These are phyloP conservation scores for Erinaceus europaeus DNA, from an alignment of 2,113 vertebrate genomes.

Conservation along the genomic window DNA sequence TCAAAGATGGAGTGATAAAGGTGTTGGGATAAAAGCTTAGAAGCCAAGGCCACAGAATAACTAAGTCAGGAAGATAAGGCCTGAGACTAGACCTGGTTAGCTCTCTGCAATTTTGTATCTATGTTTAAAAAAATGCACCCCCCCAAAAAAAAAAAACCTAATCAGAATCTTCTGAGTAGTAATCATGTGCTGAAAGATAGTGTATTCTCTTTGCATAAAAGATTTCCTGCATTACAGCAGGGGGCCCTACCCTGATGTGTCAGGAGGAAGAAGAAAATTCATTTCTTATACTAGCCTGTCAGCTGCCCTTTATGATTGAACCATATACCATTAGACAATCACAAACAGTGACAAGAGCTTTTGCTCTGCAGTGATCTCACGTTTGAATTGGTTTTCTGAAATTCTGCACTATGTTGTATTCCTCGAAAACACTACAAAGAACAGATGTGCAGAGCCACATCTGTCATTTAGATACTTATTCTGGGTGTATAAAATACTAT, in stretches of 20 bases:
- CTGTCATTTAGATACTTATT: conserved; percentile 66
- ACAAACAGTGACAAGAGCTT: conserved; percentile 81
- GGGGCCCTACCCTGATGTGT: conserved; percentile 82
- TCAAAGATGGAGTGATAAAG: conserved; percentile 58
- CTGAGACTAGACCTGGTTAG: conserved; percentile 16
- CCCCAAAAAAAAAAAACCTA: conserved; percentile 60
- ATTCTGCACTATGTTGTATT: conserved; percentile 65
- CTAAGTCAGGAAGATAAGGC: background rate
- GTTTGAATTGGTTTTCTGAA: conserved; percentile 79
- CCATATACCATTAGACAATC: conserved; percentile 80
- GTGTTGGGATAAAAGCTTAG: background rate
- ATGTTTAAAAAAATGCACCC: conserved; percentile 57
- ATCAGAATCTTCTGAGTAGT: conserved; percentile 78
- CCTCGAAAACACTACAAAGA: conserved; percentile 60
- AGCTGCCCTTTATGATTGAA: conserved; percentile 84
- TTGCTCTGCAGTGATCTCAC: conserved; percentile 78
- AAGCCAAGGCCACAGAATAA: background rate
- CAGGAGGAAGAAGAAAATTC: conserved; percentile 83
- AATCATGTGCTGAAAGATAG: conserved; percentile 80
- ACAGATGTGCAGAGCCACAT: conserved; percentile 39
- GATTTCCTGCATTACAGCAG: conserved; percentile 85
- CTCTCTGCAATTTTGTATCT: conserved; percentile 73
- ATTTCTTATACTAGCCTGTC: conserved; percentile 82
- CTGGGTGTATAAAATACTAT: conserved; percentile 61
- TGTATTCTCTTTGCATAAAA: conserved; percentile 85